A percentile compares a stretch with the other conserved stretches of the same genome.
phyloP scores from a whole-genome alignment of 2,888 invertebrate genomes.

The Eueremaeus valkanovi region DNA sequence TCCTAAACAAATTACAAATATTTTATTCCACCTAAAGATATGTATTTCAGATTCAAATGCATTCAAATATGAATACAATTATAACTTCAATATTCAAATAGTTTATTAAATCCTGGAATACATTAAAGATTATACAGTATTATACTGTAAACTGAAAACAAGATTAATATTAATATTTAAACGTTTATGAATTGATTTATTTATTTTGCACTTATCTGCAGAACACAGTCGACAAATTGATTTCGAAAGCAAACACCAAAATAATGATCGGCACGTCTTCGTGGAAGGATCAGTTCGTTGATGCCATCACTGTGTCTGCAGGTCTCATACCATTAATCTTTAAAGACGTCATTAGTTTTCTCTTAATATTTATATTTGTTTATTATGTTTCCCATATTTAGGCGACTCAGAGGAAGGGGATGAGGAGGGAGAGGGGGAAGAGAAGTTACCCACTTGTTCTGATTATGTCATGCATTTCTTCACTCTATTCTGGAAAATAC shows the following conservation, averaged over 20 bases:
- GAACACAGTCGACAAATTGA: slow-evolving; percentile 96
- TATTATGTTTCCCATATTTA: background rate
- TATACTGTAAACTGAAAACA: no score
- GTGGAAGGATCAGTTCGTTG: slow-evolving; percentile 98
- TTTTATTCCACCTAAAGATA: no score
- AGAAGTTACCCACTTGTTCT: slow-evolving; percentile 60
- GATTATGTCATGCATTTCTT: slow-evolving; percentile 95
- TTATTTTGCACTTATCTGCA: slow-evolving; percentile 51
- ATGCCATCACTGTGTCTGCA: slow-evolving; percentile 88
- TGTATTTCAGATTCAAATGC: no score
- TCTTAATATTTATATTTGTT: slow-evolving; percentile 21
- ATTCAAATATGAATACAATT: no score
- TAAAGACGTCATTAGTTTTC: slow-evolving; percentile 3
- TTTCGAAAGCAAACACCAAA: slow-evolving; percentile 93
- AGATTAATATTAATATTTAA: no score
- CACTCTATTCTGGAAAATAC: slow-evolving; percentile 95
- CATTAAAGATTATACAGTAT: no score
- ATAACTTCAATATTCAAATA: no score
- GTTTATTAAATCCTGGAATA: no score
- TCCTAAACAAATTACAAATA: no score
- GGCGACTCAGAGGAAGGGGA: slow-evolving; percentile 53
- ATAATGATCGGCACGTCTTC: slow-evolving; percentile 87
- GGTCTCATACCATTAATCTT: slow-evolving; percentile 57
- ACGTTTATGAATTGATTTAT: slow-evolving; percentile 10
- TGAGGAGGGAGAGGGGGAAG: slow-evolving; percentile 53